These are phyloP conservation scores for Diorhabda sublineata DNA, from an alignment of 1,140 invertebrate genomes.

Conservation along the genomic window DNA sequence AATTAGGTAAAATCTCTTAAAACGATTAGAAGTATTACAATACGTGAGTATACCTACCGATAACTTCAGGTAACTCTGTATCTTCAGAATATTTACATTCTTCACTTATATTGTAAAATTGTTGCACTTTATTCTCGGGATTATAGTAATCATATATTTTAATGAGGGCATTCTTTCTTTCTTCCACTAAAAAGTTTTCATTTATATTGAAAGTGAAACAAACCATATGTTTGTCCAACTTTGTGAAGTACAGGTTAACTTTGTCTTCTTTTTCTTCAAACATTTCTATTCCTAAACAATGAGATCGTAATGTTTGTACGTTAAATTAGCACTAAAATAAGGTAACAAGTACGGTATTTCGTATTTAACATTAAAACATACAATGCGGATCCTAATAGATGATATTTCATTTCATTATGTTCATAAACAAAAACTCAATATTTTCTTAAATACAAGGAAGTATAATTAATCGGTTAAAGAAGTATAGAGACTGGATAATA, in stretches of 20 bases:
- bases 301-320: not conserved
- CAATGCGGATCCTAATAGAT: too few species aligned
- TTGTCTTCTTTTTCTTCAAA: slow-evolving; percentile 51
- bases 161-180: slow-evolving; percentile 50
- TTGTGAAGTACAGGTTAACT: slow-evolving; percentile 52
- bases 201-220: slow-evolving; percentile 51
- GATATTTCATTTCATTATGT: too few species aligned
- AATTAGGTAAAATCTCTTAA: too few species aligned
- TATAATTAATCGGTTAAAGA: too few species aligned
- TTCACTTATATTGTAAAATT: slow-evolving; percentile 31
- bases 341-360: too few species aligned
- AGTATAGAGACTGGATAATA: too few species aligned
- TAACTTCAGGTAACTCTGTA: not conserved
- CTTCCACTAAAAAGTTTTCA: slow-evolving; percentile 38
- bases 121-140: slow-evolving; percentile 47
- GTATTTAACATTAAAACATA: too few species aligned
- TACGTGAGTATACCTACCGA: not conserved
- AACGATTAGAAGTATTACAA: too few species aligned
- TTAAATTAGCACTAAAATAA: not conserved
- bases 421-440: too few species aligned
- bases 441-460: too few species aligned
- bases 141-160: slow-evolving; percentile 70
- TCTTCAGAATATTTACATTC: slow-evolving; percentile 17
- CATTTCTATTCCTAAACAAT: slow-evolving; percentile 48
- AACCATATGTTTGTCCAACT: slow-evolving; percentile 45